Percentiles rank a stretch among this genome's conserved stretches.
Conservation (phyloP, 2,113 vertebrate genomes). For the Grammomys dolichurus region DNA sequence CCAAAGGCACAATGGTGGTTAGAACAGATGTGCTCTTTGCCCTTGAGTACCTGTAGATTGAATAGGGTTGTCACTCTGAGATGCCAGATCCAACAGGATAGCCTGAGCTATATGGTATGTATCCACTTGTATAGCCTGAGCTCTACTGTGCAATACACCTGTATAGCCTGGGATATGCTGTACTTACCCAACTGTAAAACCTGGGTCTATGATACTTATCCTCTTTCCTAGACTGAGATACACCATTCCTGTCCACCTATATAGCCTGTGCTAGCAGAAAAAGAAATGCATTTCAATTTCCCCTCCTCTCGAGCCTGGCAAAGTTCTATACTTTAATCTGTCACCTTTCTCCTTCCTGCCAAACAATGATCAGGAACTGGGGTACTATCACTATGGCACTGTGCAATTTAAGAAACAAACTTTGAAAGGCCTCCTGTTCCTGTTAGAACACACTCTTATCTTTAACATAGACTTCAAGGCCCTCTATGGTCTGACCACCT, state of each 20-base stretch:
- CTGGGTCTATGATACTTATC: background rate
- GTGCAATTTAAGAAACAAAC: background rate
- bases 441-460: background rate
- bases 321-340: background rate
- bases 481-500: background rate
- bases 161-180: background rate
- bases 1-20: background rate
- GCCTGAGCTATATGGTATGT: background rate
- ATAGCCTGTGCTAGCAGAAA: background rate
- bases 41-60: background rate
- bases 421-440: background rate
- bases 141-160: slow-evolving; percentile 13
- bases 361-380: background rate
- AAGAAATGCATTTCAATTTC: background rate
- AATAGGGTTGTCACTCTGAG: background rate
- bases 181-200: background rate
- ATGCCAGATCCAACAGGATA: background rate
- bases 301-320: background rate
- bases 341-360: background rate
- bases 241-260: slow-evolving; percentile 9
- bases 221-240: background rate
- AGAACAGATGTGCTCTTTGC: background rate
- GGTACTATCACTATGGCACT: background rate
- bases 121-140: background rate
- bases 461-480: background rate